phyloP scores from a whole-genome alignment of 2,888 invertebrate species.

The Petrolisthes manimaculis region DNA sequence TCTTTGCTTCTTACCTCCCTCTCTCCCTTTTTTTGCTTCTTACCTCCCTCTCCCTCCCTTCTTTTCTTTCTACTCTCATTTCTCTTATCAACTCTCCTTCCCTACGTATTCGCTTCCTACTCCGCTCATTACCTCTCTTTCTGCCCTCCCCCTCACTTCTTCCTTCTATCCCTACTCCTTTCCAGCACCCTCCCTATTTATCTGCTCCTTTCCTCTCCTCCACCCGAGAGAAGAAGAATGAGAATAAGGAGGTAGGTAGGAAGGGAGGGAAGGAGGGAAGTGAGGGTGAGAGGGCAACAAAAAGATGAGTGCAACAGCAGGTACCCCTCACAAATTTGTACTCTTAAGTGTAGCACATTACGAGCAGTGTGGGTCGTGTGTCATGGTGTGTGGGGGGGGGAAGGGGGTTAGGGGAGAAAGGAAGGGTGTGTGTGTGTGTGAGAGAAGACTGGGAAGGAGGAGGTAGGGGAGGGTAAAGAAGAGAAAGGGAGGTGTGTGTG shows the following conservation, averaged over 20 bases:
- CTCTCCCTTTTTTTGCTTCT: not conserved
- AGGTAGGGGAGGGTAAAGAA: not conserved
- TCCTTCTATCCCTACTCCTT: not conserved
- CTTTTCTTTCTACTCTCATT: not conserved
- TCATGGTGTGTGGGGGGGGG: not conserved
- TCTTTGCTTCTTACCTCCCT: not conserved
- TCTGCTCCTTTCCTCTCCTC: not conserved
- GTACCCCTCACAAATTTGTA: not conserved
- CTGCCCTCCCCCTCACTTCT: not conserved
- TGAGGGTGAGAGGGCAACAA: slow-evolving; percentile 4
- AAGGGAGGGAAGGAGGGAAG: not conserved
- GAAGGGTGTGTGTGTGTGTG: not conserved
- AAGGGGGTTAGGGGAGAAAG: not conserved
- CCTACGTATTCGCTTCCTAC: too few species aligned
- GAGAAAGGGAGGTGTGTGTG: not conserved
- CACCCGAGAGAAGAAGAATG: not conserved
- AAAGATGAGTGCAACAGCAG: not conserved
- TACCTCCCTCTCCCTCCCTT: not conserved
- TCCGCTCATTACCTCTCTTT: not conserved
- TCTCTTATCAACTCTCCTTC: not conserved
- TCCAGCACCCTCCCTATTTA: not conserved
- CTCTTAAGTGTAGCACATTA: slow-evolving; percentile 9
- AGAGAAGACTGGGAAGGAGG: slow-evolving; percentile 7
- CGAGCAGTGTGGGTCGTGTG: not conserved
- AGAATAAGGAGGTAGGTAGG: not conserved